A percentile compares a stretch with the other conserved stretches of the same genome.
Evolutionary conservation across 2,797 vertebrate species (phyloP).

Genomic region (Streptopelia turtur): DNA sequence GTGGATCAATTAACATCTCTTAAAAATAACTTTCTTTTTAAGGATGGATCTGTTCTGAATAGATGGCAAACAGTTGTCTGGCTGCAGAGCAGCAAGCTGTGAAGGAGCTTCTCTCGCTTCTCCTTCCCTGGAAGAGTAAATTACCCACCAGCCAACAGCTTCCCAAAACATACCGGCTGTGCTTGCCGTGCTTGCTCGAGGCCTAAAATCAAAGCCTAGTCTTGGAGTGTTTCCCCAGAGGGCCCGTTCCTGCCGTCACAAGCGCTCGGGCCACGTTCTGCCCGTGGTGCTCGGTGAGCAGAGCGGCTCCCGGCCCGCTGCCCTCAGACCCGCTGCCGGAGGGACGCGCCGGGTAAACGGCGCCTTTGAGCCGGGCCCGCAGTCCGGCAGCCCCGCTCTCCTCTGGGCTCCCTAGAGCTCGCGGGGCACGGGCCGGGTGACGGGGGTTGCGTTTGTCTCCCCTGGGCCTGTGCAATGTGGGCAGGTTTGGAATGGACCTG

Average conservation of each 20-base stretch:
- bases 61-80: neutral
- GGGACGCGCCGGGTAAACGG: neutral
- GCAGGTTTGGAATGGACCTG: neutral
- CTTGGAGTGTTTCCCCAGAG: neutral
- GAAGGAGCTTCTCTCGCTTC: neutral
- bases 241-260: fast-evolving
- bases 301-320: neutral
- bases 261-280: neutral
- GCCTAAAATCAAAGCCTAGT: neutral
- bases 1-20: neutral
- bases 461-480: neutral
- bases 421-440: no score
- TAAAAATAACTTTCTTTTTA: neutral
- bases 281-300: neutral
- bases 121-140: neutral
- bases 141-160: neutral
- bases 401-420: neutral
- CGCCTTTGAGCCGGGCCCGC: fast-evolving
- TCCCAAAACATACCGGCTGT: neutral
- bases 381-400: fast-evolving
- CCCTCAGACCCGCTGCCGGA: fast-evolving
- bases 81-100: neutral
- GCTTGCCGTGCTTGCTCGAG: neutral
- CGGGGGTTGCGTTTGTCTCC: neutral
- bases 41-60: neutral